These are phyloP conservation scores for Propithecus perrieri DNA, from an alignment of 2,797 vertebrate genomes.

Conservation along the genomic window DNA sequence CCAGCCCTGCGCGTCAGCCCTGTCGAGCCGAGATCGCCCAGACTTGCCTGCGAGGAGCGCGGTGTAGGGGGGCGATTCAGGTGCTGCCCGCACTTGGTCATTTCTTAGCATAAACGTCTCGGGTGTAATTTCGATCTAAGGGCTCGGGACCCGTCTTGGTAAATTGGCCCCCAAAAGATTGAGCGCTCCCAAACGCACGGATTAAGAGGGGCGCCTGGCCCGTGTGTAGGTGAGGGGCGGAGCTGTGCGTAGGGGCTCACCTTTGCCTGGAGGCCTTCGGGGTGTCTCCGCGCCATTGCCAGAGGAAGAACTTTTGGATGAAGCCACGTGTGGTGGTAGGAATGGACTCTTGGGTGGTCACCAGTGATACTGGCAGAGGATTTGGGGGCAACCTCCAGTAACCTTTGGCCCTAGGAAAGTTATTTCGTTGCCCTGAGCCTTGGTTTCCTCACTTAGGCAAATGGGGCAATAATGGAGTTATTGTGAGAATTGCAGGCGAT, in stretches of 20 bases:
- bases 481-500: neutral
- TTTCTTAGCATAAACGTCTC: neutral
- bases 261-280: neutral
- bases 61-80: too few relatives aligned
- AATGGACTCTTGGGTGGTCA: neutral
- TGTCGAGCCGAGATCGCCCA: fast-evolving
- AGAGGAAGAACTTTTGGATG: neutral
- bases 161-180: neutral
- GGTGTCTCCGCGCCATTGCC: neutral
- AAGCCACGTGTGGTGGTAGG: too few relatives aligned
- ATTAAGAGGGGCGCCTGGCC: neutral
- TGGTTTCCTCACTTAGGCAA: neutral
- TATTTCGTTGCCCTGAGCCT: neutral
- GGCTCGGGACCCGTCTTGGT: neutral
- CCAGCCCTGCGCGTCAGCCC: neutral
- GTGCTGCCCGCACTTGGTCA: fast-evolving
- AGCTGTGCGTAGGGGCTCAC: neutral
- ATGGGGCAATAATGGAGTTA: neutral
- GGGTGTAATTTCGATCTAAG: too few relatives aligned
- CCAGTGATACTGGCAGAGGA: too few relatives aligned
- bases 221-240: neutral
- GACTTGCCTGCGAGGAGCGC: neutral
- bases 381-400: neutral
- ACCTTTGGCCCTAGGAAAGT: neutral
- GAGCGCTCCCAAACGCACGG: neutral